phyloP scores from a whole-genome alignment of 2,888 invertebrate species.

The Microplitis deprimator region DNA sequence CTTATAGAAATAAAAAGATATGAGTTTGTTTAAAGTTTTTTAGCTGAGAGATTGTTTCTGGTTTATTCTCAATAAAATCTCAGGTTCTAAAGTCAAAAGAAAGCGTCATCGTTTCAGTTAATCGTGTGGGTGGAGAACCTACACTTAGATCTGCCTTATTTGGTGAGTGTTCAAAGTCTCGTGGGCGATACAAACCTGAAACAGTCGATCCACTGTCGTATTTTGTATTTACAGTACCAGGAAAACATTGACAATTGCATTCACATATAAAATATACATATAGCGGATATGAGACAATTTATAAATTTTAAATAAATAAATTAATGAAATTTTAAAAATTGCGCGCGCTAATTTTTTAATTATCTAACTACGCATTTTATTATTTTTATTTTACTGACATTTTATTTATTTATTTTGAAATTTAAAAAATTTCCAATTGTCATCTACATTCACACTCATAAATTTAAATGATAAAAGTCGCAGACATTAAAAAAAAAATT shows the following conservation, averaged over 20 bases:
- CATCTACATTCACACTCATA: too few relatives aligned
- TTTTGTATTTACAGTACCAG: neutral
- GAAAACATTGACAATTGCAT: constrained; percentile 8
- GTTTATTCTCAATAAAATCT: constrained; percentile 18
- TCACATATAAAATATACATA: neutral
- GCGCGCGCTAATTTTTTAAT: neutral
- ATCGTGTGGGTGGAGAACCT: constrained; percentile 20
- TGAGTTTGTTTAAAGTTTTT: neutral
- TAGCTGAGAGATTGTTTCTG: neutral
- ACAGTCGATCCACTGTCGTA: constrained; percentile 20
- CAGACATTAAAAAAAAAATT: too few relatives aligned
- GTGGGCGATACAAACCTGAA: constrained; percentile 64
- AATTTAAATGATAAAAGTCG: too few relatives aligned
- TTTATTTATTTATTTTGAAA: too few relatives aligned
- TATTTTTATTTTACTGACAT: too few relatives aligned
- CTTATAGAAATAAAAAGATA: neutral
- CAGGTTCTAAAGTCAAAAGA: constrained; percentile 20
- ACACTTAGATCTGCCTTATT: constrained; percentile 54
- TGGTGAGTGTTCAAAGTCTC: constrained; percentile 62
- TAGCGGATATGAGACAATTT: too few relatives aligned
- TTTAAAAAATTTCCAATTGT: too few relatives aligned
- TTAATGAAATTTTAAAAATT: too few relatives aligned
- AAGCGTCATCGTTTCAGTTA: constrained; percentile 36
- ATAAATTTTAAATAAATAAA: too few relatives aligned
- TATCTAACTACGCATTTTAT: neutral